Evolutionary conservation across 2,888 invertebrate species (phyloP).

Genomic region (Ectemnius continuus): DNA sequence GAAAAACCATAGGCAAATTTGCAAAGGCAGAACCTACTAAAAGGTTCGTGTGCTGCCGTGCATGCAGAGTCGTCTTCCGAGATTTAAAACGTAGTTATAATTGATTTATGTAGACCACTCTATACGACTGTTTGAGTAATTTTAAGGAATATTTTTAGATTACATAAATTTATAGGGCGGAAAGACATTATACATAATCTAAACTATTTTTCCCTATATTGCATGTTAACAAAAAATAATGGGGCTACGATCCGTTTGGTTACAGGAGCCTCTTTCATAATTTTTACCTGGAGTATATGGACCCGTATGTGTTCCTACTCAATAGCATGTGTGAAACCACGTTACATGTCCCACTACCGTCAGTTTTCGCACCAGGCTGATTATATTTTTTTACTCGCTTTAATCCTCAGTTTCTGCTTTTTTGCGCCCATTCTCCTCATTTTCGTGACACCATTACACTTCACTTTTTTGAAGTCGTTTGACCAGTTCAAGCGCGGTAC

Average conservation of each 20-base stretch:
- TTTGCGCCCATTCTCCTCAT: conserved; percentile 42
- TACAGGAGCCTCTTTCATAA: conserved; percentile 78
- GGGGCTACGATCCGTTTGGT: conserved; percentile 75
- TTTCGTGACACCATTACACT: conserved; percentile 22
- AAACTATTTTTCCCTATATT: conserved; percentile 58
- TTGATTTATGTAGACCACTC: background rate
- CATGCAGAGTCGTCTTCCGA: conserved; percentile 4
- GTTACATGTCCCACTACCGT: conserved; percentile 78
- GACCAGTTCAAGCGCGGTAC: conserved; percentile 63
- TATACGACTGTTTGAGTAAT: background rate
- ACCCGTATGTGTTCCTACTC: conserved; percentile 78
- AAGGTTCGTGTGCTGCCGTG: background rate
- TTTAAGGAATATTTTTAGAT: no score
- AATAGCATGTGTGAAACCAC: conserved; percentile 78
- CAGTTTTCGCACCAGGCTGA: conserved; percentile 77
- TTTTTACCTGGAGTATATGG: conserved; percentile 78
- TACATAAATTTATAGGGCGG: no score
- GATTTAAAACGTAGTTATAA: background rate
- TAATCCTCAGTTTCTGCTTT: conserved; percentile 56
- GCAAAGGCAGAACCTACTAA: no score
- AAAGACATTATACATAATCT: conserved; percentile 19
- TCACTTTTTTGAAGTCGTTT: conserved; percentile 41
- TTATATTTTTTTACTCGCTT: conserved; percentile 71
- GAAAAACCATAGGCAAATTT: no score
- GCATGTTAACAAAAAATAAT: conserved; percentile 76